Evolutionary conservation across 2,797 vertebrate species (phyloP).

Genomic region (Clarias pachynema): DNA sequence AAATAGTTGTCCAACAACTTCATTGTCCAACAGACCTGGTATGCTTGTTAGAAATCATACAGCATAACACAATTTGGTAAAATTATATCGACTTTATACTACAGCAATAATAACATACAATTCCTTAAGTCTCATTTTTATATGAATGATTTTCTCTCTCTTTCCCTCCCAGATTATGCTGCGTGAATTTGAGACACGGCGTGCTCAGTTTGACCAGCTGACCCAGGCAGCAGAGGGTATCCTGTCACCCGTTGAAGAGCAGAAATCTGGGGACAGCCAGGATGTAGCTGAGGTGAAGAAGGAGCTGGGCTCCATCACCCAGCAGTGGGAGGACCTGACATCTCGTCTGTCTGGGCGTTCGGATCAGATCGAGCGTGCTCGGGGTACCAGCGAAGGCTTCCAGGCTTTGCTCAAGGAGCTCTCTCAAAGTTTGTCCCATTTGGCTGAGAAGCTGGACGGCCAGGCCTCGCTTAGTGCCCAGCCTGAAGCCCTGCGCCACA

Average conservation of each 20-base stretch:
- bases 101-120: not conserved
- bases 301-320: conserved; percentile 84
- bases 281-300: conserved; percentile 80
- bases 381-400: conserved; percentile 88
- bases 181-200: conserved; percentile 94
- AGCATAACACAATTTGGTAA: not conserved
- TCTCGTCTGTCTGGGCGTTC: conserved; percentile 84
- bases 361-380: conserved; percentile 88
- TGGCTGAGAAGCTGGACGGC: conserved; percentile 82
- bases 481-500: conserved; percentile 88
- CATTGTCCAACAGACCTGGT: not conserved
- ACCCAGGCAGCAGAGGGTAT: conserved; percentile 90
- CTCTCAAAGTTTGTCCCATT: conserved; percentile 81
- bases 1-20: not conserved
- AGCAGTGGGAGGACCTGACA: conserved; percentile 88
- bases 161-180: conserved; percentile 87
- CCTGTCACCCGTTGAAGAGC: conserved; percentile 78
- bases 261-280: conserved; percentile 72
- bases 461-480: conserved; percentile 89
- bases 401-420: conserved; percentile 85
- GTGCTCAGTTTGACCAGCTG: conserved; percentile 91
- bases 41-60: not conserved
- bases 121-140: not conserved
- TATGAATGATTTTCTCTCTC: not conserved
- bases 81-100: too few relatives aligned